A percentile compares a stretch with the other conserved stretches of the same genome.
These are phyloP conservation scores for Pachymerium ferrugineum DNA, from an alignment of 2,888 invertebrate species.

Conservation along the genomic window DNA sequence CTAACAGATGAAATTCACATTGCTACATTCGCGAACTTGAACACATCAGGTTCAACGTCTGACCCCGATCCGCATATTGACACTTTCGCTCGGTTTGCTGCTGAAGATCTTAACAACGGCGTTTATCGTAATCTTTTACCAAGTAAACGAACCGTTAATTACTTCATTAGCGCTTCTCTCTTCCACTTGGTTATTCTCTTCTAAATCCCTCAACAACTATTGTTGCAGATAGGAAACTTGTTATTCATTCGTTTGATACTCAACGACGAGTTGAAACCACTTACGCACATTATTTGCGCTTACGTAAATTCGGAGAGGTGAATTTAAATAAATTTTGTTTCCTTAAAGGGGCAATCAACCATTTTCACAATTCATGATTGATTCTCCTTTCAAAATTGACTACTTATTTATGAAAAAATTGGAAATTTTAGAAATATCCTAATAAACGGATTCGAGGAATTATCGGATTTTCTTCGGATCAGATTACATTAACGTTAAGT, in stretches of 20 bases:
- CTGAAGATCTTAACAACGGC: slow-evolving; percentile 28
- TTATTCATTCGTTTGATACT: not conserved
- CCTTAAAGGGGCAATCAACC: no score
- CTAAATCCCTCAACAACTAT: not conserved
- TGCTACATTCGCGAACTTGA: slow-evolving; percentile 7
- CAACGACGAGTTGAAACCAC: not conserved
- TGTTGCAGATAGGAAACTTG: not conserved
- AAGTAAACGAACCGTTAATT: not conserved
- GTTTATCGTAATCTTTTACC: not conserved
- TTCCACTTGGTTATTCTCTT: not conserved
- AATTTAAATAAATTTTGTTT: not conserved
- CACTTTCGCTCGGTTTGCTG: slow-evolving; percentile 30
- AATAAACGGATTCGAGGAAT: slow-evolving; percentile 26
- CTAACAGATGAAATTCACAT: not conserved
- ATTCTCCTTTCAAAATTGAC: not conserved
- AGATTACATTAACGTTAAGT: not conserved
- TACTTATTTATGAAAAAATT: not conserved
- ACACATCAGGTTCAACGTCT: slow-evolving; percentile 27
- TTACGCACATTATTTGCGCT: slow-evolving; percentile 9
- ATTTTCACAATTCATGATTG: no score
- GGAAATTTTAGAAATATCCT: not conserved
- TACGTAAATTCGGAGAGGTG: slow-evolving; percentile 3
- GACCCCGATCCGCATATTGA: slow-evolving; percentile 29
- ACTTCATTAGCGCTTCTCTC: not conserved
- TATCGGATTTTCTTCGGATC: slow-evolving; percentile 24